These are phyloP conservation scores for Borostomias antarcticus DNA, from an alignment of 2,797 vertebrate species.

Conservation along the genomic window DNA sequence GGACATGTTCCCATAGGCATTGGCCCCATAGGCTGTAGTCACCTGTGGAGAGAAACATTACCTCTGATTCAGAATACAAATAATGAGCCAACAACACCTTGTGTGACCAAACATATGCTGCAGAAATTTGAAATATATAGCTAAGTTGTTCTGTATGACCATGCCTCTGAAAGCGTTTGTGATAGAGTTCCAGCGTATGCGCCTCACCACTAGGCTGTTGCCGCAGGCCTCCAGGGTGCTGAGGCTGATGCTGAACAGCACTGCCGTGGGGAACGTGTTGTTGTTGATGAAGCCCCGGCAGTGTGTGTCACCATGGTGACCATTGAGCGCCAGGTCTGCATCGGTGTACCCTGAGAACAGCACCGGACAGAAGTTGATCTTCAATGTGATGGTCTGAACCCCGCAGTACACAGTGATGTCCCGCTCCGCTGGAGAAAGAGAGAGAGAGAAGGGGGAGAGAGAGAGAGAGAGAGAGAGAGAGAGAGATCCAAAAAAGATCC, in stretches of 20 bases:
- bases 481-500: neutral
- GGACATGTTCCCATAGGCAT: conserved; percentile 90
- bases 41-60: conserved; percentile 77
- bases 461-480: neutral
- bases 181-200: neutral
- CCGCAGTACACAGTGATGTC: conserved; percentile 97
- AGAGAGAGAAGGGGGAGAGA: neutral
- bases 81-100: no score
- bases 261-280: conserved; percentile 95
- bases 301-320: conserved; percentile 88
- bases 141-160: no score
- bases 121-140: no score
- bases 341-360: conserved; percentile 96
- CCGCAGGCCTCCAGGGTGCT: conserved; percentile 95
- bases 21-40: conserved; percentile 86
- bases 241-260: conserved; percentile 96
- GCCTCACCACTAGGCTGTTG: conserved; percentile 91
- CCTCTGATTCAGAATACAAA: conserved; percentile 4
- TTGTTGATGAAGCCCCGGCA: conserved; percentile 97
- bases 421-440: conserved; percentile 78
- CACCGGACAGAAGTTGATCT: conserved; percentile 98
- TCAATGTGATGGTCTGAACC: conserved; percentile 95
- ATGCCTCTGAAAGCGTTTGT: no score
- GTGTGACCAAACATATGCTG: no score
- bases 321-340: conserved; percentile 90